Evolutionary conservation across 2,113 vertebrate genomes (phyloP).

Genomic region (Myrmecobius fasciatus): DNA sequence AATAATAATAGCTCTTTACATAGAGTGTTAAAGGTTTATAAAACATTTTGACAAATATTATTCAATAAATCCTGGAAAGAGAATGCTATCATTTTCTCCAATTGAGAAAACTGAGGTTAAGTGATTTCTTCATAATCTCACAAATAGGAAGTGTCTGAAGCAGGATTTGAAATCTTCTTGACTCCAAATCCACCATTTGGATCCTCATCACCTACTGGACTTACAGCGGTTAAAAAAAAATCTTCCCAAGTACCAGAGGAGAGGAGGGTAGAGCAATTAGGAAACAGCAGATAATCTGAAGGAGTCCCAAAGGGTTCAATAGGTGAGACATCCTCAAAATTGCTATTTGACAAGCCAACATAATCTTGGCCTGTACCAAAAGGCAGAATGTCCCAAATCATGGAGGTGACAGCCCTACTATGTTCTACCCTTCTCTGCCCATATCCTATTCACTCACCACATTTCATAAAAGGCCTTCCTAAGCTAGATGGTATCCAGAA

Average conservation of each 20-base stretch:
- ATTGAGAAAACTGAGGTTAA: not conserved
- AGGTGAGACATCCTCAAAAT: not conserved
- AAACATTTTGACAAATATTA: not conserved
- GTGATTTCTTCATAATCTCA: not conserved
- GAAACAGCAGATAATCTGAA: not conserved
- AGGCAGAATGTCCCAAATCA: not conserved
- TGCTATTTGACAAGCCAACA: not conserved
- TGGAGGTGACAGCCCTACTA: not conserved
- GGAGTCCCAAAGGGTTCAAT: not conserved
- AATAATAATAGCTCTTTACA: not conserved
- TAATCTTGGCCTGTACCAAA: not conserved
- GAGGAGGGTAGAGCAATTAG: not conserved
- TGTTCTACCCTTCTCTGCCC: not conserved
- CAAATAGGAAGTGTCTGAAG: not conserved
- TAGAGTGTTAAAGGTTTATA: not conserved
- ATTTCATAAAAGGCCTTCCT: not conserved
- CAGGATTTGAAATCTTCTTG: not conserved
- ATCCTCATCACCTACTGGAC: not conserved
- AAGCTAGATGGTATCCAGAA: not conserved
- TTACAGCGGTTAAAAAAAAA: not conserved
- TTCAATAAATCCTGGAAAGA: not conserved
- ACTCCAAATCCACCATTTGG: too few species aligned
- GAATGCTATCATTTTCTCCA: not conserved
- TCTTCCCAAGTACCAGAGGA: not conserved
- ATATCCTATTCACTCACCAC: not conserved